Conservation (phyloP, 2,888 invertebrate genomes). For the Caenorhabditis japonica region DNA sequence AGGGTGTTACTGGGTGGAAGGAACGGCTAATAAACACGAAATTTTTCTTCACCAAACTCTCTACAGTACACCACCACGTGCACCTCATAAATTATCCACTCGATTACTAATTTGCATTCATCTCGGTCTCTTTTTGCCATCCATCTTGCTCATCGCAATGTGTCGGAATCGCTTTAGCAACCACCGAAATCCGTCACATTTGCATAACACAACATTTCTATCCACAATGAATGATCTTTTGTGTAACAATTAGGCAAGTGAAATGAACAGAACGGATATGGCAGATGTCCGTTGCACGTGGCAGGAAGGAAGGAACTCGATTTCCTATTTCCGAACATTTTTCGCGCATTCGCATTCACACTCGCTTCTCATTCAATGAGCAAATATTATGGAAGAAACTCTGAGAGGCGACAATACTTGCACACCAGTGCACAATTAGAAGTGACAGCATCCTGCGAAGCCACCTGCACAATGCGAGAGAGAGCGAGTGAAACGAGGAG, state of each 20-base stretch:
- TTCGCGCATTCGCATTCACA: no score
- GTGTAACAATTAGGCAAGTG: conserved; percentile 44
- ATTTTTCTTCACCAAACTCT: neutral
- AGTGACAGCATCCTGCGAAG: conserved; percentile 37
- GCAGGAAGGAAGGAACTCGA: neutral
- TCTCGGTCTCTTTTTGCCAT: conserved; percentile 14
- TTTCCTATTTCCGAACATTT: no score
- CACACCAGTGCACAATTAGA: conserved; percentile 41
- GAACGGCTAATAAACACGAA: no score
- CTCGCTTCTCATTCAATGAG: conserved; percentile 29
- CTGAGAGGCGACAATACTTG: conserved; percentile 28
- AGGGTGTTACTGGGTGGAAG: conserved; percentile 1
- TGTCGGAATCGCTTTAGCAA: conserved; percentile 6
- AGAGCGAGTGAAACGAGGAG: neutral
- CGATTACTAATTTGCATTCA: neutral
- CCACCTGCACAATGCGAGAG: conserved; percentile 24
- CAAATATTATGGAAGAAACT: conserved; percentile 25
- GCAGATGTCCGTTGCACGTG: conserved; percentile 18
- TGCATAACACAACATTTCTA: conserved; percentile 19
- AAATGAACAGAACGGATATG: neutral
- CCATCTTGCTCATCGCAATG: neutral
- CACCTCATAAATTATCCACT: neutral
- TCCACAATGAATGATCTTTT: conserved; percentile 40
- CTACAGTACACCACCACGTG: neutral
- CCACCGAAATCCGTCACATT: conserved; percentile 1